phyloP scores from a whole-genome alignment of 2,797 vertebrate genomes.

The Oreonectes daqikongensis region DNA sequence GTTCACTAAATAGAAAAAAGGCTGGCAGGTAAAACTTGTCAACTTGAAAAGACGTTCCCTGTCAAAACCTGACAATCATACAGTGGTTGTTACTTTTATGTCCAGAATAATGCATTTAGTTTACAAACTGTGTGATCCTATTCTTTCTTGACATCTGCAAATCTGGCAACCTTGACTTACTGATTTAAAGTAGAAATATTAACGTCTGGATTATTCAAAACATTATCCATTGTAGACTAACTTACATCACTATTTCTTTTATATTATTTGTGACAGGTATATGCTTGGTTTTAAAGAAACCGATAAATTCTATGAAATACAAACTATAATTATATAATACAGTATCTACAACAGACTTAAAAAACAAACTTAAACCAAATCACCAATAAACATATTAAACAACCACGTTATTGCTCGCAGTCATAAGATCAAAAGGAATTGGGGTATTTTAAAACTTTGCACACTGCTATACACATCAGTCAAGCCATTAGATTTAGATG shows the following conservation, averaged over 20 bases:
- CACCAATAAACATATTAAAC: neutral
- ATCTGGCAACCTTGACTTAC: neutral
- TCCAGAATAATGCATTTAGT: neutral
- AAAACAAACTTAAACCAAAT: too few relatives aligned
- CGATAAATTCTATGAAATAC: too few relatives aligned
- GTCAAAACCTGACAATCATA: too few relatives aligned
- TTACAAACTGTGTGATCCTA: constrained; percentile 25
- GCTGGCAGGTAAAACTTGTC: constrained; percentile 16
- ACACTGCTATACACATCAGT: neutral
- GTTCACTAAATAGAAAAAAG: too few relatives aligned
- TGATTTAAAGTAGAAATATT: neutral
- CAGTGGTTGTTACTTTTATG: constrained; percentile 14
- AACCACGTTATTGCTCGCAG: neutral
- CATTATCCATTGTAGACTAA: too few relatives aligned
- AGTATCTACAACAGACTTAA: too few relatives aligned
- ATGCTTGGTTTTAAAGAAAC: too few relatives aligned
- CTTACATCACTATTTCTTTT: neutral
- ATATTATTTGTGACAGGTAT: too few relatives aligned
- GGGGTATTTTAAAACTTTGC: neutral
- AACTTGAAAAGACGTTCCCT: constrained; percentile 46
- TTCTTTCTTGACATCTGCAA: neutral
- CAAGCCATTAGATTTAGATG: neutral
- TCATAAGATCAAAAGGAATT: too few relatives aligned
- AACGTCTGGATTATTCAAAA: neutral
- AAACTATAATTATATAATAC: too few relatives aligned